Evolutionary conservation across 2,113 vertebrate genomes (phyloP).

Genomic region (Accipiter virgatus): DNA sequence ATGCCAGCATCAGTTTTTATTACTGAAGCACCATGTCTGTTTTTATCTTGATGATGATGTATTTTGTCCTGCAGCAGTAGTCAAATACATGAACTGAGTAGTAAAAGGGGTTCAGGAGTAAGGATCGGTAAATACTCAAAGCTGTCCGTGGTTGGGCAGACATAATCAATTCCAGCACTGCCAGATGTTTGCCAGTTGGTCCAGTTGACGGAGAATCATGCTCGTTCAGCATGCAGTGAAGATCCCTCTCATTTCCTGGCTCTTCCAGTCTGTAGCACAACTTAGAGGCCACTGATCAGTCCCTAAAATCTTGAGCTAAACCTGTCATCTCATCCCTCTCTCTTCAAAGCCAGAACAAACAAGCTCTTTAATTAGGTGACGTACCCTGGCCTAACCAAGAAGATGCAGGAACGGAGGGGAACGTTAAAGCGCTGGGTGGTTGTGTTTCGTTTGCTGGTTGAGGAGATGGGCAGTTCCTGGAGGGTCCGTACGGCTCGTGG

Average conservation of each 20-base stretch:
- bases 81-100: neutral
- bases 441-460: neutral
- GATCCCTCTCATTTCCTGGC: neutral
- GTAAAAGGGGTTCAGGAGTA: neutral
- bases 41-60: neutral
- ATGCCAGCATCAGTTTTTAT: neutral
- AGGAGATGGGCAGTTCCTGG: neutral
- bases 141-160: neutral
- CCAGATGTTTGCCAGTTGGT: neutral
- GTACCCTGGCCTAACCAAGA: neutral
- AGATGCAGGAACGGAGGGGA: neutral
- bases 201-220: neutral
- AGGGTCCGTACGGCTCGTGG: neutral
- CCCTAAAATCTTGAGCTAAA: neutral
- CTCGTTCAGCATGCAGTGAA: neutral
- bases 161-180: neutral
- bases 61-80: neutral
- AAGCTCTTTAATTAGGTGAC: neutral
- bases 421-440: accelerated
- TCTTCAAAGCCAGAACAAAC: neutral
- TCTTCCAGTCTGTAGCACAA: neutral
- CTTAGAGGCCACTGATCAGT: neutral
- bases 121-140: neutral
- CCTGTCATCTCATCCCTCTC: neutral
- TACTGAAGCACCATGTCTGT: neutral